phyloP scores from a whole-genome alignment of 2,888 invertebrate genomes.

The Drosophila longiperda region DNA sequence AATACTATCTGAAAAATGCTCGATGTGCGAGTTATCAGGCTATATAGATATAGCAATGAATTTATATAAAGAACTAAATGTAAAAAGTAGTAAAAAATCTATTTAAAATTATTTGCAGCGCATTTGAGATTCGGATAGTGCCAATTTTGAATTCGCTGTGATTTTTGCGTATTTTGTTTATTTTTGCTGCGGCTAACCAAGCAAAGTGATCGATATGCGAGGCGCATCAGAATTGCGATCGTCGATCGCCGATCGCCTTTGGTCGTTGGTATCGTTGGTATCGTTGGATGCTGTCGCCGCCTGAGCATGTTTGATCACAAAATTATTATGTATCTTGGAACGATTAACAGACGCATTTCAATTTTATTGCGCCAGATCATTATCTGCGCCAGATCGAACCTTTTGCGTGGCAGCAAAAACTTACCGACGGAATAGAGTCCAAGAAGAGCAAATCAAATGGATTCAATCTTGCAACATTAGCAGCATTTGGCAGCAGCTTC shows the following conservation, averaged over 20 bases:
- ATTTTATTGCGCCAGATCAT: constrained; percentile 79
- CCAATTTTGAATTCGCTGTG: constrained; percentile 40
- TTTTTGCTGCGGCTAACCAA: constrained; percentile 4
- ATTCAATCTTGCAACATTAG: constrained; percentile 48
- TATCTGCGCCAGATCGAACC: constrained; percentile 59
- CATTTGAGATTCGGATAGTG: constrained; percentile 9
- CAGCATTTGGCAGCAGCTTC: constrained; percentile 43
- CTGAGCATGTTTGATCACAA: constrained; percentile 61
- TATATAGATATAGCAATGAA: not conserved
- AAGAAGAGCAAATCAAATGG: constrained; percentile 64
- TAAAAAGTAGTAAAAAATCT: not conserved
- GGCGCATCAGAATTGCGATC: constrained; percentile 27
- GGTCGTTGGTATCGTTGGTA: constrained; percentile 18
- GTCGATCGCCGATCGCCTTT: constrained; percentile 31
- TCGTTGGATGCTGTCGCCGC: constrained; percentile 27
- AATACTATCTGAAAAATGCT: not conserved
- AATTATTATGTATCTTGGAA: constrained; percentile 79
- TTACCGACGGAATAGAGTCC: constrained; percentile 6
- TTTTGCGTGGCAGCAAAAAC: constrained; percentile 43
- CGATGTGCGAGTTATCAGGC: no score
- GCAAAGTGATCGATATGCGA: constrained; percentile 72
- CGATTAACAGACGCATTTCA: constrained; percentile 79
- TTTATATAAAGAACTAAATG: not conserved
- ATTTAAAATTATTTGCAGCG: constrained; percentile 2
- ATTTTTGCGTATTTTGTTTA: constrained; percentile 68